These are phyloP conservation scores for Eptatretus burgeri DNA, from an alignment of 2,113 vertebrate species.

Conservation along the genomic window DNA sequence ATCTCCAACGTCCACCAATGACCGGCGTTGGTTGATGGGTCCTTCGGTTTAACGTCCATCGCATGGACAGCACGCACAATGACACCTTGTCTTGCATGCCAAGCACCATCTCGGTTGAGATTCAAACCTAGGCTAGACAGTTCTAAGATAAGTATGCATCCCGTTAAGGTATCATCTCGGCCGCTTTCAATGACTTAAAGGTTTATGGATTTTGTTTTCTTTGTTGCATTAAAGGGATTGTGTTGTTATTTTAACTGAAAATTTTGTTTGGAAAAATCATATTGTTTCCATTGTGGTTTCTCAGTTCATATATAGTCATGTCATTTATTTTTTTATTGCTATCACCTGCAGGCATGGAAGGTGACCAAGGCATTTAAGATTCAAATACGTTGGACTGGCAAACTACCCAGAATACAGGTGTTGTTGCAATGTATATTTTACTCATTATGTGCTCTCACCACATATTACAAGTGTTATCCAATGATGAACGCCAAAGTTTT, in stretches of 20 bases:
- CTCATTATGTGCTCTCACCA: too few species aligned
- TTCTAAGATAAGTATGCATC: too few species aligned
- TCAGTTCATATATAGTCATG: background rate
- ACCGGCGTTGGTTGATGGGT: too few species aligned
- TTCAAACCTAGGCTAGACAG: too few species aligned
- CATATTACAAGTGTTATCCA: background rate
- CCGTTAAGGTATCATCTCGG: too few species aligned
- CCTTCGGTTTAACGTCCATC: too few species aligned
- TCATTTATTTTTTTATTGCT: slow-evolving; percentile 7
- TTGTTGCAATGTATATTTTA: too few species aligned
- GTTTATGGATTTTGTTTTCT: background rate
- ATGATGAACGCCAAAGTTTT: too few species aligned
- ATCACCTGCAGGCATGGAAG: slow-evolving; percentile 45
- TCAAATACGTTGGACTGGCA: slow-evolving; percentile 37
- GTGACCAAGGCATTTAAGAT: slow-evolving; percentile 83
- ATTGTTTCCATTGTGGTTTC: background rate
- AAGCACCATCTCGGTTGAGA: too few species aligned
- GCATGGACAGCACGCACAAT: too few species aligned
- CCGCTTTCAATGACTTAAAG: background rate
- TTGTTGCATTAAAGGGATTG: background rate
- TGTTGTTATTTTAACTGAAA: background rate
- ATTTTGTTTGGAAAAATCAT: background rate
- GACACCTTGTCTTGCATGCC: too few species aligned
- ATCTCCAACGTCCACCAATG: too few species aligned
- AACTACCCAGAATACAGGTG: slow-evolving; percentile 41